A percentile compares a stretch with the other conserved stretches of the same genome.
Conservation (phyloP, 92 coral and sea anemone genomes). For the Pocillopora grandis region DNA sequence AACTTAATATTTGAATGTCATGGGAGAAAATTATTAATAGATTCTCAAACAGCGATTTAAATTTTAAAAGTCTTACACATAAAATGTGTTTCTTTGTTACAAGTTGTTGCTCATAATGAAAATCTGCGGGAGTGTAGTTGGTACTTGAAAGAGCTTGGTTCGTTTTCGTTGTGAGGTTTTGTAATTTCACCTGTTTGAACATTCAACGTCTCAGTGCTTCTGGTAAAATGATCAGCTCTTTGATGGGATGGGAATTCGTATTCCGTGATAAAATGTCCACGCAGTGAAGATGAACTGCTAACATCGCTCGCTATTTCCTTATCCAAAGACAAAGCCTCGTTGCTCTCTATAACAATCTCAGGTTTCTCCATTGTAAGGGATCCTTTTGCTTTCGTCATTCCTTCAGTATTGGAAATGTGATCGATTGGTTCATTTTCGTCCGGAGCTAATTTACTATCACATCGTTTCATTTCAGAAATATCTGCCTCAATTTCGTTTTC, state of each 20-base stretch:
- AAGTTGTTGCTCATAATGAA: constrained; percentile 5
- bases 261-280: constrained; percentile 24
- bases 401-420: not conserved
- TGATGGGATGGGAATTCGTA: constrained; percentile 23
- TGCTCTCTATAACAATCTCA: constrained; percentile 5
- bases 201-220: constrained; percentile 24
- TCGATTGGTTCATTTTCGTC: not conserved
- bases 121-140: constrained; percentile 34
- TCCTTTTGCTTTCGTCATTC: not conserved
- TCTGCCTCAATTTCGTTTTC: not conserved
- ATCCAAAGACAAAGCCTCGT: not conserved
- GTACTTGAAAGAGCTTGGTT: constrained; percentile 7
- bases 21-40: too few relatives aligned
- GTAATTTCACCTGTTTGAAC: not conserved
- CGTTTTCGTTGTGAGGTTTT: constrained; percentile 7
- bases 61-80: not conserved
- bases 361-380: not conserved
- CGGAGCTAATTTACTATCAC: not conserved
- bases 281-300: not conserved
- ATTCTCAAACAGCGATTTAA: too few relatives aligned
- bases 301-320: not conserved
- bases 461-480: not conserved
- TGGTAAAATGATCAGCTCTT: constrained; percentile 12
- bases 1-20: too few relatives aligned
- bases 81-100: not conserved